A percentile compares a stretch with the other conserved stretches of the same genome.
These are phyloP conservation scores for Eurytoma adleriae DNA, from an alignment of 2,888 invertebrate species.

Conservation along the genomic window DNA sequence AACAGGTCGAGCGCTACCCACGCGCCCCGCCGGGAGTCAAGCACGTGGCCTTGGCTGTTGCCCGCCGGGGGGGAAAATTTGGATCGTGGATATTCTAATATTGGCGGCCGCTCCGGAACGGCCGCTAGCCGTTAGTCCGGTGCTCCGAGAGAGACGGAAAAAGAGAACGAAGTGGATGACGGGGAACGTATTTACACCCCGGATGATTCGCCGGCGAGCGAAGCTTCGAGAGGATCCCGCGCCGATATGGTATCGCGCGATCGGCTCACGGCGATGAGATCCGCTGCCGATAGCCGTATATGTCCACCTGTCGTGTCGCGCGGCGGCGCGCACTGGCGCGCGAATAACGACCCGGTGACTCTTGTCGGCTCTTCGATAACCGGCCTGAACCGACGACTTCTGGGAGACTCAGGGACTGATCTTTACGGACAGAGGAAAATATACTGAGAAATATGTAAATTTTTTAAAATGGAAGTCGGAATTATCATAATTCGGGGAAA, in stretches of 20 bases:
- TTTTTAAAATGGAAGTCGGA: too few species aligned
- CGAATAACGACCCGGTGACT: too few species aligned
- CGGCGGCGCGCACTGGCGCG: too few species aligned
- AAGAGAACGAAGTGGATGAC: slow-evolving; percentile 4
- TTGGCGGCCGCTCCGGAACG: slow-evolving; percentile 32
- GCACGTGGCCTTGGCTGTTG: slow-evolving; percentile 6
- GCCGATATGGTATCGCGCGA: not conserved
- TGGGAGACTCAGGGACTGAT: too few species aligned
- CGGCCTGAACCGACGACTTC: too few species aligned
- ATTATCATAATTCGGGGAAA: too few species aligned
- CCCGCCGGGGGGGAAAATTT: slow-evolving; percentile 33
- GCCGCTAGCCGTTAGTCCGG: not conserved
- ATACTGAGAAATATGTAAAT: too few species aligned
- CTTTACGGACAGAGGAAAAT: too few species aligned
- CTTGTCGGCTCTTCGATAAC: too few species aligned
- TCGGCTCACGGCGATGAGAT: not conserved
- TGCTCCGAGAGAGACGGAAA: slow-evolving; percentile 29
- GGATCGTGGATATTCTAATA: slow-evolving; percentile 53
- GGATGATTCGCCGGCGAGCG: slow-evolving; percentile 25
- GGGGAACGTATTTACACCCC: not conserved
- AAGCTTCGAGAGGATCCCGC: slow-evolving; percentile 32
- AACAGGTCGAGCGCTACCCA: slow-evolving; percentile 29
- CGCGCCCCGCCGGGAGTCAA: not conserved
- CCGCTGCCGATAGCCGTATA: slow-evolving; percentile 1
- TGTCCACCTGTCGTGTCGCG: too few species aligned